Percentiles rank a stretch among this genome's conserved stretches.
phyloP scores from a whole-genome alignment of 2,797 vertebrate species.

The Anguilla anguilla region DNA sequence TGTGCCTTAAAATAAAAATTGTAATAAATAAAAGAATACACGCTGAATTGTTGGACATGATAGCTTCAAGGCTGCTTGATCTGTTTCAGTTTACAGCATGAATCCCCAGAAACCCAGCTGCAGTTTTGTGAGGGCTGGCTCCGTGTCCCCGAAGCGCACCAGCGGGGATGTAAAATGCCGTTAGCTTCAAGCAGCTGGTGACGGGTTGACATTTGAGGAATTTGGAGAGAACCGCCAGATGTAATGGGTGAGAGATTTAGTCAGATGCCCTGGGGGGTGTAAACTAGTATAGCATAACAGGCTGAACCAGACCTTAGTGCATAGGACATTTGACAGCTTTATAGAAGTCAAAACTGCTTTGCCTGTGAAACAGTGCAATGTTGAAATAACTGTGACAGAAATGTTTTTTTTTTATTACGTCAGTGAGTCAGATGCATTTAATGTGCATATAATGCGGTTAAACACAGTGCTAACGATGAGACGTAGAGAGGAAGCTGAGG shows the following conservation, averaged over 20 bases:
- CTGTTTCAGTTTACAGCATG: neutral
- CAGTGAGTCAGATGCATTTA: neutral
- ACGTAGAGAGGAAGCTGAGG: neutral
- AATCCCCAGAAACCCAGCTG: conserved; percentile 7
- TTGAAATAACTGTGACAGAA: neutral
- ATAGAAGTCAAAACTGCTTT: neutral
- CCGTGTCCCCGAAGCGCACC: neutral
- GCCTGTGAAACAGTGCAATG: neutral
- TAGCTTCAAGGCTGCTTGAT: neutral
- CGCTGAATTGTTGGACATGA: neutral
- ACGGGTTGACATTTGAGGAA: neutral
- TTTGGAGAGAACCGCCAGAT: neutral
- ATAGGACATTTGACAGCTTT: neutral
- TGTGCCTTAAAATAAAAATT: neutral
- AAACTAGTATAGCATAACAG: neutral
- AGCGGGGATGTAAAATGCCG: conserved; percentile 4
- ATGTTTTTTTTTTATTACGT: neutral
- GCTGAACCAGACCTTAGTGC: neutral
- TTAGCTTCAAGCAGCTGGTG: neutral
- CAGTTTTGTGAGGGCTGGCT: neutral
- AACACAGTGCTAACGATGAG: neutral
- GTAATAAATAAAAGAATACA: neutral
- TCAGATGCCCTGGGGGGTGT: neutral
- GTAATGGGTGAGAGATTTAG: neutral
- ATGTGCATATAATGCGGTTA: neutral